Evolutionary conservation across 2,888 invertebrate species (phyloP).

Genomic region (Megastigmus dorsalis): DNA sequence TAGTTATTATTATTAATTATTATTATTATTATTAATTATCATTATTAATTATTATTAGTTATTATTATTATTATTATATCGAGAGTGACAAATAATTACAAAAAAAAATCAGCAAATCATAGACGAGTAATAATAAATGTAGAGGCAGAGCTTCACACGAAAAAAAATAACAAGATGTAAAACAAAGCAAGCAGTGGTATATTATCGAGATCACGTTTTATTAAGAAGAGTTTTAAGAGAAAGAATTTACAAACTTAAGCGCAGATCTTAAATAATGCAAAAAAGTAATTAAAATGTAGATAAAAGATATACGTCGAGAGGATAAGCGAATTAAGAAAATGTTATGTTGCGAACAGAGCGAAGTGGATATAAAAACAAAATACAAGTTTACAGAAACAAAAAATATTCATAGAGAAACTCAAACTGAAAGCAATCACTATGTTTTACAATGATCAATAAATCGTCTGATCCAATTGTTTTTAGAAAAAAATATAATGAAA

Average conservation of each 20-base stretch:
- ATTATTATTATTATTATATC: constrained; percentile 44
- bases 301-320: constrained; percentile 37
- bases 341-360: constrained; percentile 50
- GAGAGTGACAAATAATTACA: constrained; percentile 52
- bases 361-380: constrained; percentile 52
- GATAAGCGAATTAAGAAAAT: constrained; percentile 40
- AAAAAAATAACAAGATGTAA: constrained; percentile 42
- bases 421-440: constrained; percentile 55
- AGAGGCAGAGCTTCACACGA: constrained; percentile 53
- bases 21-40: constrained; percentile 41
- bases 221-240: constrained; percentile 30
- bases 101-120: constrained; percentile 46
- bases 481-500: constrained; percentile 21
- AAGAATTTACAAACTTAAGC: constrained; percentile 49
- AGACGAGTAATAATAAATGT: constrained; percentile 51
- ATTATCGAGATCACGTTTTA: constrained; percentile 45
- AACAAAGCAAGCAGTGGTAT: constrained; percentile 51
- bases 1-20: constrained; percentile 36
- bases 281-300: constrained; percentile 48
- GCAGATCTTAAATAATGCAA: constrained; percentile 46
- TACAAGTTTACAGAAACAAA: constrained; percentile 47
- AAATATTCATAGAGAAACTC: not conserved
- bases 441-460: constrained; percentile 44
- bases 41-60: constrained; percentile 32
- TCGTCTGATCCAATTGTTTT: constrained; percentile 57